Evolutionary conservation across 2,888 invertebrate species (phyloP), one percentile per base, ranked within the genome.

Genomic region (Diachrysia chrysitis): DNA sequence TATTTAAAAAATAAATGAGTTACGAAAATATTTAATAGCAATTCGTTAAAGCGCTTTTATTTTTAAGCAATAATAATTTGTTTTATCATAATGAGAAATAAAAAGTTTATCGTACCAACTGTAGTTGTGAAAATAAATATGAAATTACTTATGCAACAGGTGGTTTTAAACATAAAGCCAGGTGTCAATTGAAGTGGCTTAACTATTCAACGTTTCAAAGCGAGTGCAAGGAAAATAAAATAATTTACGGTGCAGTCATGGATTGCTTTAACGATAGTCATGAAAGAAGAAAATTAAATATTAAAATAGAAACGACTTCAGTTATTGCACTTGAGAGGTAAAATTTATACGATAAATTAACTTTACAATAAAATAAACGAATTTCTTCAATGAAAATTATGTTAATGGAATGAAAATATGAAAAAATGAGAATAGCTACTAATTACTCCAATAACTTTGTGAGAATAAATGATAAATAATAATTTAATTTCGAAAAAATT

Each of bases 161-260:
- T 42, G 42, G 42, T n/a, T n/a, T n/a, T n/a, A 14, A 2, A 14
- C 10, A 42, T n/a, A 42, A 42, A 16, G 32, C 42, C 42, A 42
- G 42, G 42, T 42, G 42, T n/a, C n/a, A 42, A 42, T 5, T 19
- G 10, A 48, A 48, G 48, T 19, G 17, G 17, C 9, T 58, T 58
- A 67, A 55, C 25, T 63, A 12, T 58, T 32, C 10, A 32, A 0
- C 32, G 10, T 32, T 32, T 6, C 16, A 63, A 55, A 63, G 55
- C 23, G 25, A 53, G 37, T 68, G 75, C 69, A 62, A 23, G 48
- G 75, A 51, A 78, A 63, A 78, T 78, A 68, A 74, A 37, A 73
- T 29, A 17, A 61, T 78, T 78, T 68, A 74, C 63, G 51, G 14
- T 67, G 35, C 55, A 48, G 10, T 54, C 60, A 73, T 46, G 17